These are phyloP conservation scores for Brachypteracias leptosomus DNA, from an alignment of 2,113 vertebrate genomes.

Conservation along the genomic window DNA sequence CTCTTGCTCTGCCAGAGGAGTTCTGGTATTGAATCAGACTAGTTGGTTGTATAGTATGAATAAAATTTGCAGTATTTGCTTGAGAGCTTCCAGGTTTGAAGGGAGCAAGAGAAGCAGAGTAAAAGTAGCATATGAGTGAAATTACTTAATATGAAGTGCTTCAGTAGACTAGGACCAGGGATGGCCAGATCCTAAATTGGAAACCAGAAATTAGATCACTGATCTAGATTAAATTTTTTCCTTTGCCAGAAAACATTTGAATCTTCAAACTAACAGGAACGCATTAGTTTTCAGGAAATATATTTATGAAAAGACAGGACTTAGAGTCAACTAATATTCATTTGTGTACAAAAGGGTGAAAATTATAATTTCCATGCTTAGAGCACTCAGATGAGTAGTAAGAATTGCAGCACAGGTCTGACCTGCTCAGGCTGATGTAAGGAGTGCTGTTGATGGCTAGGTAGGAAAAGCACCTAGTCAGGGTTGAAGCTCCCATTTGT, in stretches of 20 bases:
- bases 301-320: neutral
- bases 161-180: neutral
- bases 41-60: neutral
- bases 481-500: neutral
- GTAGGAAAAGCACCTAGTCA: neutral
- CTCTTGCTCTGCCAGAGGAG: neutral
- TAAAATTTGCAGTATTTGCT: neutral
- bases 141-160: neutral
- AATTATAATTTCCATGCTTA: neutral
- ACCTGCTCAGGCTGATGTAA: neutral
- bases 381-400: neutral
- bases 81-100: neutral
- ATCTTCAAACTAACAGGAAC: neutral
- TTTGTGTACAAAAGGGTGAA: neutral
- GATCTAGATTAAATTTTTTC: neutral
- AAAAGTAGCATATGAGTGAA: neutral
- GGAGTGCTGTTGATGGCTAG: neutral
- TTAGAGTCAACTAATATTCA: neutral
- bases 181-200: neutral
- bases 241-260: neutral
- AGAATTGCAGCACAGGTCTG: neutral
- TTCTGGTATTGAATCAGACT: neutral
- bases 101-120: neutral
- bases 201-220: neutral
- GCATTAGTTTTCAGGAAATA: neutral